Conservation (phyloP, 2,113 vertebrate species). For the Calidris pygmaea region DNA sequence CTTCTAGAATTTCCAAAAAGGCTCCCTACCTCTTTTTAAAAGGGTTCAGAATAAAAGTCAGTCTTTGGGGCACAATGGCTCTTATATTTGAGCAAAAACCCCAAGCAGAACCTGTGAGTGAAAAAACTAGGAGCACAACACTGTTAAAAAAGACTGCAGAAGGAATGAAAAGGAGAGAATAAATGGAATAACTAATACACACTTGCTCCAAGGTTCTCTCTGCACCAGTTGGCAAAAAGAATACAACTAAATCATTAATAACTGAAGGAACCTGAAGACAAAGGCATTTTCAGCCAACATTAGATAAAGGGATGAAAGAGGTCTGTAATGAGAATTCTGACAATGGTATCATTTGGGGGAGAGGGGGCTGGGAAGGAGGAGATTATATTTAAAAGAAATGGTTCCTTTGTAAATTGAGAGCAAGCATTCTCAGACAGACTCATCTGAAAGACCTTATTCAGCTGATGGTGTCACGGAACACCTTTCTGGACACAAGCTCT, state of each 20-base stretch:
- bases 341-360: neutral
- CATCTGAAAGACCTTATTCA: conserved; percentile 68
- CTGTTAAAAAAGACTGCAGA: neutral
- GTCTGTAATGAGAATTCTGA: conserved; percentile 1
- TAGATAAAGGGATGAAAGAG: conserved; percentile 22
- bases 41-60: neutral
- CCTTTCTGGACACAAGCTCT: conserved; percentile 35
- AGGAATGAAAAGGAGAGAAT: neutral
- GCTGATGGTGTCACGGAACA: conserved; percentile 27
- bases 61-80: neutral
- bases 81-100: neutral
- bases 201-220: conserved; percentile 29
- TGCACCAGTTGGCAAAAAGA: conserved; percentile 51
- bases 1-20: neutral
- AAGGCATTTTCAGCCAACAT: conserved; percentile 38
- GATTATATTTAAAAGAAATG: conserved; percentile 43
- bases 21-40: neutral
- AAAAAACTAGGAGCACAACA: neutral
- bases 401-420: conserved; percentile 56
- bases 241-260: conserved; percentile 35
- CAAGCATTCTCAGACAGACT: neutral
- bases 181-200: conserved; percentile 25
- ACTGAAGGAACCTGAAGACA: conserved; percentile 54
- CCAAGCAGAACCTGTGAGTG: neutral
- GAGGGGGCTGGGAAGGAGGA: neutral